Evolutionary conservation across 2,888 invertebrate species (phyloP), one percentile per base, ranked within the genome.

Genomic region (Pyrochroa serraticornis): DNA sequence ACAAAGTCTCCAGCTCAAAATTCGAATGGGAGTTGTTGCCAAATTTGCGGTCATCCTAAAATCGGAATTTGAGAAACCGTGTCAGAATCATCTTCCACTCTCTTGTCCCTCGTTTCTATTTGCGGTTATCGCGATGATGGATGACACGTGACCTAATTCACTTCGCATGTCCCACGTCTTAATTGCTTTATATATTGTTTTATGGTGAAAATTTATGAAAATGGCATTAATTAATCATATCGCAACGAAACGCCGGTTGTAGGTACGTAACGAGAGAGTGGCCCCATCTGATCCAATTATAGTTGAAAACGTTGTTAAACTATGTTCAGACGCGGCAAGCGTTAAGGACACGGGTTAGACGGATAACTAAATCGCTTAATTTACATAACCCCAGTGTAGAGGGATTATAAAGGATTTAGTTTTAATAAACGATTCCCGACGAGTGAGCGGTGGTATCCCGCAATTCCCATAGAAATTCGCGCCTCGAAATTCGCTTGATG

Each of bases 281-380:
- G 48, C 30, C 53, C 53, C 54, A 59, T 59, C 54, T 53, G 54
- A 54, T 59, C 60, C 55, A 65, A 65, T 65, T 65, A 65, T 54
- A 63, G 50, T 48, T 47, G 55, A 56, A 53, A 61, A 60, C 46
- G 62, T 55, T 62, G 58, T 62, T 65, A 53, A 63, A 63, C 61
- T 59, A 61, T 61, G 63, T 63, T 64, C 58, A 42, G 47, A 55
- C 49, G 60, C 58, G 59, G 54, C 54, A 31, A 54, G 63, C 61
- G 65, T 60, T 55, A 57, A 57, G 59, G 60, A 46, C 59, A 58
- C 49, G 61, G 58, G 57, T 54, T 44, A 52, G 58, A 60, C 46
- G 63, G 61, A 65, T 65, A 62, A 60, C 65, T 46, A 50, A 55
- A 62, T 60, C 62, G 53, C 48, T 60, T 60, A 58, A 65, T 65